Conservation (phyloP, 1,140 invertebrate genomes). For the Anoplolepis gracilipes region DNA sequence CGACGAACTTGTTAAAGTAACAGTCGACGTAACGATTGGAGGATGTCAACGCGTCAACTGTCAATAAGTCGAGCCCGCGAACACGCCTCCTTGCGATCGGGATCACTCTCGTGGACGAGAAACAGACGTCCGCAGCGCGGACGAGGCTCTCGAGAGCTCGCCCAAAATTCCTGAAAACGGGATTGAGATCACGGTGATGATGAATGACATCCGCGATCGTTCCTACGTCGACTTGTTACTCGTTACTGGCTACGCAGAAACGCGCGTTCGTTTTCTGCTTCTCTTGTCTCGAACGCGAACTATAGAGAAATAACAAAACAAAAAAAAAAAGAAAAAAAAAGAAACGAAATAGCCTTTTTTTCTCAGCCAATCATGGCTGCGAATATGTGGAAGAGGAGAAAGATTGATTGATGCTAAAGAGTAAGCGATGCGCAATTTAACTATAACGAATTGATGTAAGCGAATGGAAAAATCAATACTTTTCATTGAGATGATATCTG, state of each 20-base stretch:
- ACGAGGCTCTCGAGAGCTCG: slow-evolving; percentile 29
- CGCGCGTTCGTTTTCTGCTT: slow-evolving; percentile 42
- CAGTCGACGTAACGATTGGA: slow-evolving; percentile 38
- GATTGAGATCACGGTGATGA: not conserved
- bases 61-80: not conserved
- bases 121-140: slow-evolving; percentile 24
- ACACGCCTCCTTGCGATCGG: not conserved
- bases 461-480: slow-evolving; percentile 80
- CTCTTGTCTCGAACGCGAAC: slow-evolving; percentile 38
- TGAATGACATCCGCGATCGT: not conserved
- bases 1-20: slow-evolving; percentile 20
- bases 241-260: slow-evolving; percentile 10
- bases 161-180: not conserved
- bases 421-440: slow-evolving; percentile 80
- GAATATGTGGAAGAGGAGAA: slow-evolving; percentile 44
- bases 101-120: slow-evolving; percentile 29
- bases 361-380: slow-evolving; percentile 40
- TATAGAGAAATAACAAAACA: slow-evolving; percentile 46
- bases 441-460: slow-evolving; percentile 82
- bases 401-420: slow-evolving; percentile 74
- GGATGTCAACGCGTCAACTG: slow-evolving; percentile 1
- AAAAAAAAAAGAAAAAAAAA: slow-evolving; percentile 51
- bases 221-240: slow-evolving; percentile 5
- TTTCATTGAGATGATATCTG: slow-evolving; percentile 82
- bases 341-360: slow-evolving; percentile 45